Conservation (phyloP, 2,113 vertebrate genomes). For the Entelurus aequoreus region DNA sequence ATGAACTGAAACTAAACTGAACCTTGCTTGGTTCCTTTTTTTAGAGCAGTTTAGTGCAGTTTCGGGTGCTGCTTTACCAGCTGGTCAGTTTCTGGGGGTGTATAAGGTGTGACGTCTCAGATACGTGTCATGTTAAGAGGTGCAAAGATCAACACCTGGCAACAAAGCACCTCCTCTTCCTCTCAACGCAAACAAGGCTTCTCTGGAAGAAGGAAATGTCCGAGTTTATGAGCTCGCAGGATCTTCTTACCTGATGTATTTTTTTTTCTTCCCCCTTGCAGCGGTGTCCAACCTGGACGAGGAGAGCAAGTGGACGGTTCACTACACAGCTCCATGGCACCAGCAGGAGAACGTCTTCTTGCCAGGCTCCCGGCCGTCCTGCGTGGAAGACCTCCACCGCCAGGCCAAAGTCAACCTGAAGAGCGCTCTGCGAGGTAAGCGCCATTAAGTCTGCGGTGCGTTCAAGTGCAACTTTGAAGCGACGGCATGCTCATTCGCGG, state of each 20-base stretch:
- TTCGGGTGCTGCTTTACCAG: not conserved
- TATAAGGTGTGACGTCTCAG: slow-evolving; percentile 44
- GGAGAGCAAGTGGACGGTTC: slow-evolving; percentile 94
- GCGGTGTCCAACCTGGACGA: slow-evolving; percentile 97
- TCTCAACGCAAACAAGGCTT: slow-evolving; percentile 24
- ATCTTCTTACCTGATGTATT: not conserved
- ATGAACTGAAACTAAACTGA: too few relatives aligned
- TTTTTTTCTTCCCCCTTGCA: slow-evolving; percentile 50
- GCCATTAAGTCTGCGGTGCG: not conserved
- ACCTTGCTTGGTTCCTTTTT: too few relatives aligned
- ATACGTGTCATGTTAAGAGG: slow-evolving; percentile 37
- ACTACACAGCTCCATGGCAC: slow-evolving; percentile 93
- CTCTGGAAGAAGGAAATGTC: not conserved
- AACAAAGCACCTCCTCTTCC: slow-evolving; percentile 39
- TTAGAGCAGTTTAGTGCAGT: not conserved
- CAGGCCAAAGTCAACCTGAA: slow-evolving; percentile 98
- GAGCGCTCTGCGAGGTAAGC: slow-evolving; percentile 88
- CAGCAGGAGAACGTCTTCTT: slow-evolving; percentile 97
- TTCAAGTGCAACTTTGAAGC: too few relatives aligned
- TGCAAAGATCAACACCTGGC: slow-evolving; percentile 38
- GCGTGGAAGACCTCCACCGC: slow-evolving; percentile 91
- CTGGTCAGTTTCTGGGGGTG: not conserved
- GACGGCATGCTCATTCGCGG: too few relatives aligned
- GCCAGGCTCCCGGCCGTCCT: slow-evolving; percentile 82
- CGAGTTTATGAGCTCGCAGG: too few relatives aligned